A percentile compares a stretch with the other conserved stretches of the same genome.
These are phyloP conservation scores for Xyrauchen texanus DNA, from an alignment of 2,113 vertebrate genomes.

Conservation along the genomic window DNA sequence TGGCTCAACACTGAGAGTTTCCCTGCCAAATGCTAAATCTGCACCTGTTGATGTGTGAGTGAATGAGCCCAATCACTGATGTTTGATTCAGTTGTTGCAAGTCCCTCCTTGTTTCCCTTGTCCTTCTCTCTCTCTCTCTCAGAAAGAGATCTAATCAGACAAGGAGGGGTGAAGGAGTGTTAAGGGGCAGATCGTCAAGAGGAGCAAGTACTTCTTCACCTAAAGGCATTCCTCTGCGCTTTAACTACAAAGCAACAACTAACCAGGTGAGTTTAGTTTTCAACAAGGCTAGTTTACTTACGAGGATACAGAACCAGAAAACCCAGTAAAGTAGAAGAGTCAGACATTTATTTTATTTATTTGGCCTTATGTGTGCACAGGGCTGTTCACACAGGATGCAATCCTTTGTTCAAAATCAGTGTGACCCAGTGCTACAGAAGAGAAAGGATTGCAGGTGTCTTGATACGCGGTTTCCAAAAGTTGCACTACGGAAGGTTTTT, in stretches of 20 bases:
- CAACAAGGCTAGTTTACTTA: conserved; percentile 19
- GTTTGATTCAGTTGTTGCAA: not conserved
- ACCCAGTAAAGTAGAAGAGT: not conserved
- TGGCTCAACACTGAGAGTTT: conserved; percentile 71
- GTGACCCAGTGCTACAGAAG: too few species aligned
- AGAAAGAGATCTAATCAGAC: conserved; percentile 59
- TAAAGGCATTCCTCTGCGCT: conserved; percentile 70
- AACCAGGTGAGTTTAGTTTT: conserved; percentile 71
- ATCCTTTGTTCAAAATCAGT: too few species aligned
- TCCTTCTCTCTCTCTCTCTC: conserved; percentile 30
- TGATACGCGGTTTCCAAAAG: too few species aligned
- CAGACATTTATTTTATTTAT: not conserved
- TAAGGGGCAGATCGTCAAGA: conserved; percentile 48
- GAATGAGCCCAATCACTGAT: not conserved
- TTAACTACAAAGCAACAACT: conserved; percentile 72
- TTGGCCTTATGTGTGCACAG: not conserved
- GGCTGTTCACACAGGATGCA: too few species aligned
- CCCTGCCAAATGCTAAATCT: conserved; percentile 68
- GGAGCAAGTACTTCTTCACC: conserved; percentile 27
- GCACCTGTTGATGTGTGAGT: conserved; percentile 63
- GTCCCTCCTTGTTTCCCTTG: not conserved
- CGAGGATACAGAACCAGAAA: not conserved
- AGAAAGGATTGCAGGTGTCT: too few species aligned
- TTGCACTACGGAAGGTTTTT: too few species aligned
- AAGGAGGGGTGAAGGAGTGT: conserved; percentile 26